These are phyloP conservation scores for Gulo gulo DNA, from an alignment of 2,113 vertebrate species.

Conservation along the genomic window DNA sequence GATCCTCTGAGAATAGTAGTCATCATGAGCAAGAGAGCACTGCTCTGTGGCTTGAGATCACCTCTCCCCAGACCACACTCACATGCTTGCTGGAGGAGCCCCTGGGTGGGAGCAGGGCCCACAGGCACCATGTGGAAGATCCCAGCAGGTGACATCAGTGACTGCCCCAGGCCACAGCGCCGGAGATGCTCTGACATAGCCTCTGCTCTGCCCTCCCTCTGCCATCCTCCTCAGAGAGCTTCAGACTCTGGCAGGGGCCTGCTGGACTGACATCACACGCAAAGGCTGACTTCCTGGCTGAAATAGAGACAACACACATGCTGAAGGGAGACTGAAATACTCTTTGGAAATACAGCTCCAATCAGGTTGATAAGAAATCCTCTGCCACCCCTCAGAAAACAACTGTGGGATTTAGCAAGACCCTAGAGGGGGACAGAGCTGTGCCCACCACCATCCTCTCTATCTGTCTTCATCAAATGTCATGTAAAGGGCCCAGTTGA, in stretches of 20 bases:
- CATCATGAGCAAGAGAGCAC: too few species aligned
- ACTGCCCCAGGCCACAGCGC: not conserved
- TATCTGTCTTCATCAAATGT: not conserved
- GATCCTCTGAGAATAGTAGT: not conserved
- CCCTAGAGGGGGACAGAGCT: not conserved
- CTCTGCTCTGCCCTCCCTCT: not conserved
- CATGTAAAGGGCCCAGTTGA: not conserved
- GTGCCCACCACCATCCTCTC: not conserved
- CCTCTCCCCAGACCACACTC: not conserved
- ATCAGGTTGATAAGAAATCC: not conserved
- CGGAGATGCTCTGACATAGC: not conserved
- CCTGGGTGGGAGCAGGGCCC: not conserved
- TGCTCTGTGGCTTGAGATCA: not conserved
- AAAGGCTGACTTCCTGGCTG: not conserved
- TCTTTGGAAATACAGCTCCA: not conserved
- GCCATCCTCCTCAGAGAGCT: too few species aligned
- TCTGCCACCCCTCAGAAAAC: not conserved
- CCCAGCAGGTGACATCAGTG: not conserved
- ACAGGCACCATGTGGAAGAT: not conserved
- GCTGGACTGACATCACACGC: not conserved
- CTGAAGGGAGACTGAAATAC: not conserved
- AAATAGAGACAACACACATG: not conserved
- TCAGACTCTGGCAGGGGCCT: fast-evolving
- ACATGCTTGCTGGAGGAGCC: not conserved
- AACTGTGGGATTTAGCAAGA: not conserved